A percentile compares a stretch with the other conserved stretches of the same genome.
phyloP scores from a whole-genome alignment of 2,113 vertebrate species.

The Campylomormyrus numenius region DNA sequence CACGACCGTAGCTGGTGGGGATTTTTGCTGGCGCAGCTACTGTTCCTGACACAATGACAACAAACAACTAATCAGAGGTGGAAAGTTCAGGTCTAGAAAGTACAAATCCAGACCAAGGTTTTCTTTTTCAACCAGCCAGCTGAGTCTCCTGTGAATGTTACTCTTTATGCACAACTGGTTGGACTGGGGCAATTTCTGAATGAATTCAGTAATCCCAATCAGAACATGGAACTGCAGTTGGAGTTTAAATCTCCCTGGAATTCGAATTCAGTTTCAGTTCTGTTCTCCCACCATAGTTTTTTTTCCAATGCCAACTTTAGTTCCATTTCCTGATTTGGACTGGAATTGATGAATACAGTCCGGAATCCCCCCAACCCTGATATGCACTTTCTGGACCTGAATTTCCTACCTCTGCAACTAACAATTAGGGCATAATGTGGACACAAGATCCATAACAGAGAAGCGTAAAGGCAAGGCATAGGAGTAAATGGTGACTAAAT shows the following conservation, averaged over 20 bases:
- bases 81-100: not conserved
- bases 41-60: not conserved
- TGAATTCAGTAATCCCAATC: no score
- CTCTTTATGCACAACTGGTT: not conserved
- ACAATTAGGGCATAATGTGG: not conserved
- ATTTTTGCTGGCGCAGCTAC: not conserved
- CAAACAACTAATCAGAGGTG: not conserved
- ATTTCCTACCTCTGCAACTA: not conserved
- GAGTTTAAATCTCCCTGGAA: no score
- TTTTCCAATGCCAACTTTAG: no score
- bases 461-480: not conserved
- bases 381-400: not conserved
- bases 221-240: no score
- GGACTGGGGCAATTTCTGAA: not conserved
- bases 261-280: no score
- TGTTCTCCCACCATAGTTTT: no score
- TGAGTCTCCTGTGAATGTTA: not conserved
- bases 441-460: not conserved
- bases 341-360: no score
- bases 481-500: not conserved
- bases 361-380: no score
- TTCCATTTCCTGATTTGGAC: no score
- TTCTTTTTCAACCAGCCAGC: not conserved
- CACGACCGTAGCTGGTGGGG: not conserved
- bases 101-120: not conserved